These are phyloP conservation scores for Latheticus oryzae DNA, from an alignment of 2,888 invertebrate species.

Conservation along the genomic window DNA sequence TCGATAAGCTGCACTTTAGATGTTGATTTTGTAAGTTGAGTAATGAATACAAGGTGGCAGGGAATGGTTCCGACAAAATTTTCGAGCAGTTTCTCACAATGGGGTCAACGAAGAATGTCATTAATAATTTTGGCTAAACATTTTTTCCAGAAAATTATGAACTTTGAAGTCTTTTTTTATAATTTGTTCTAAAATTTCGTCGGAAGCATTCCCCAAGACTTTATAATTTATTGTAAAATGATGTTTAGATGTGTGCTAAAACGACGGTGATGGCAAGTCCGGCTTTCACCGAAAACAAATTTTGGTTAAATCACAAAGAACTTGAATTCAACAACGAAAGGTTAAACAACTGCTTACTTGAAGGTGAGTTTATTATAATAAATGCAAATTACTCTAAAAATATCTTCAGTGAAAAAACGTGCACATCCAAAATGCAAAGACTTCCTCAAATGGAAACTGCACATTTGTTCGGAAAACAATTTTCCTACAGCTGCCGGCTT, in stretches of 20 bases:
- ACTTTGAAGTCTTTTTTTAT: too few relatives aligned
- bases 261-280: constrained; percentile 85
- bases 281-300: constrained; percentile 77
- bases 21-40: constrained; percentile 67
- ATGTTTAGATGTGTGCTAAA: constrained; percentile 88
- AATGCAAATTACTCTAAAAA: constrained; percentile 18
- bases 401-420: constrained; percentile 66
- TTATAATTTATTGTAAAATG: background rate
- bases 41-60: too few relatives aligned
- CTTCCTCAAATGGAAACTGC: constrained; percentile 77
- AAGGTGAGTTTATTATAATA: constrained; percentile 68
- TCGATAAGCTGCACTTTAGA: constrained; percentile 93
- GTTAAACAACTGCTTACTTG: constrained; percentile 79
- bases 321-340: constrained; percentile 79
- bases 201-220: too few relatives aligned
- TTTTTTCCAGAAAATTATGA: too few relatives aligned
- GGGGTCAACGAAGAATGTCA: too few relatives aligned
- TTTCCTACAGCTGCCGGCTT: constrained; percentile 99
- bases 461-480: constrained; percentile 92
- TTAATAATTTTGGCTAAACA: too few relatives aligned
- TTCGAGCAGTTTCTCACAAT: too few relatives aligned
- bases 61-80: too few relatives aligned
- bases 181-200: too few relatives aligned
- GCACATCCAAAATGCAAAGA: constrained; percentile 60
- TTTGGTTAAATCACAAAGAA: constrained; percentile 92